Evolutionary conservation across 2,113 vertebrate species (phyloP), one percentile per base, ranked within the genome.

Genomic region (Tragelaphus buxtoni): DNA sequence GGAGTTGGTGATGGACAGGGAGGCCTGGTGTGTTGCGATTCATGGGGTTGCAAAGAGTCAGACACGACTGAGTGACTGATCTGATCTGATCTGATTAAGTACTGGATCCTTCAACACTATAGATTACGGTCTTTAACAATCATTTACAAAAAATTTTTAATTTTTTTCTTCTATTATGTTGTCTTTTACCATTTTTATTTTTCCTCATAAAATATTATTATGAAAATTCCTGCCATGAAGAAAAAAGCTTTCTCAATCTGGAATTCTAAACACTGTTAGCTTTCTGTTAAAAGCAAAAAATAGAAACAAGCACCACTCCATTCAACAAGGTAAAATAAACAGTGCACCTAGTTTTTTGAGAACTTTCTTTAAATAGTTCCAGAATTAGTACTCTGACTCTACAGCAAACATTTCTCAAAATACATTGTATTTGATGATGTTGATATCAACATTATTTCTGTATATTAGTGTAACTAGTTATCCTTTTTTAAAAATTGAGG

Each of bases 201-300:
- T 80, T 76, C 30, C 28, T 28, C 56, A 77, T 76, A 61, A 88
- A 95, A 95, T 90, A 84, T 77, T 13, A 92, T 74, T 63, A 86
- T 65, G 47, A 58, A 72, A 95, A 92, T 90, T 80, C 22, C n/a
- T 39, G 7, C 80, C 61, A 56, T 80, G 77, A 83, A 87, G 10
- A 77, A 83, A 91, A 72, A 72, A 28, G 6, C 47, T 82, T 49
- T 88, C 39, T 94, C n/a, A 77, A 84, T 79, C 26, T 82, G 53
- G 45, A 93, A 96, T 91, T 97, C 61, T 89, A 93, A 95, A 63
- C 53, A 97, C n/a, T 77, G 58, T 65, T 85, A 91, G 20, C 10
- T 91, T 86, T 88, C 35, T 92, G 3, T 35, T 85, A 77, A 95
- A 90, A n/a, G 42, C 51, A 60, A 85, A 89, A 93, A 88, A 20